Conservation (phyloP, 2,888 invertebrate species). For the Chironomus riparius region DNA sequence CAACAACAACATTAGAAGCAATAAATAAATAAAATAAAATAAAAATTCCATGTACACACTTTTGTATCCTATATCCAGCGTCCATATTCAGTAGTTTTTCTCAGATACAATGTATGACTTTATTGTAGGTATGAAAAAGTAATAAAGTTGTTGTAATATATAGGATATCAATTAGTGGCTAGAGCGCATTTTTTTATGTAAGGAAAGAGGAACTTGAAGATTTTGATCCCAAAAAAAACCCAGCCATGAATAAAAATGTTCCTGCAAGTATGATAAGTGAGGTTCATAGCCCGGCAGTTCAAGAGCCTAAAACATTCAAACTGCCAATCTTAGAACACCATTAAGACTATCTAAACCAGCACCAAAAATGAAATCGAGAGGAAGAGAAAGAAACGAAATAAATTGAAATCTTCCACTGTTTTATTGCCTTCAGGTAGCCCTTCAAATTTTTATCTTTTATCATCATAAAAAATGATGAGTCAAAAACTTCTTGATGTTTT, state of each 20-base stretch:
- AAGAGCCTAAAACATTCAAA: no score
- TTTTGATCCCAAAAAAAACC: no score
- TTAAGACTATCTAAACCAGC: background rate
- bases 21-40: slow-evolving; percentile 23
- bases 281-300: no score
- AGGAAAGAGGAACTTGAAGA: no score
- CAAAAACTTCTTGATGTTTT: background rate
- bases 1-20: background rate
- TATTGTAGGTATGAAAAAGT: no score
- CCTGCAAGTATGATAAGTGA: no score
- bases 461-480: slow-evolving; percentile 14
- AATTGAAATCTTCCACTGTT: slow-evolving; percentile 22
- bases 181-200: no score
- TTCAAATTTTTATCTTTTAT: slow-evolving; percentile 13
- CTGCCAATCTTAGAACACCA: background rate
- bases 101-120: background rate
- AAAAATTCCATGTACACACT: slow-evolving; percentile 14
- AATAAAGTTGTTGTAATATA: no score
- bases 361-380: background rate
- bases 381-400: background rate
- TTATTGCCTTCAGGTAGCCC: slow-evolving; percentile 25
- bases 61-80: background rate
- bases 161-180: no score
- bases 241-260: no score
- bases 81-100: background rate